phyloP scores from a whole-genome alignment of 2,888 invertebrate genomes.

The Leptinotarsa tumamoca region DNA sequence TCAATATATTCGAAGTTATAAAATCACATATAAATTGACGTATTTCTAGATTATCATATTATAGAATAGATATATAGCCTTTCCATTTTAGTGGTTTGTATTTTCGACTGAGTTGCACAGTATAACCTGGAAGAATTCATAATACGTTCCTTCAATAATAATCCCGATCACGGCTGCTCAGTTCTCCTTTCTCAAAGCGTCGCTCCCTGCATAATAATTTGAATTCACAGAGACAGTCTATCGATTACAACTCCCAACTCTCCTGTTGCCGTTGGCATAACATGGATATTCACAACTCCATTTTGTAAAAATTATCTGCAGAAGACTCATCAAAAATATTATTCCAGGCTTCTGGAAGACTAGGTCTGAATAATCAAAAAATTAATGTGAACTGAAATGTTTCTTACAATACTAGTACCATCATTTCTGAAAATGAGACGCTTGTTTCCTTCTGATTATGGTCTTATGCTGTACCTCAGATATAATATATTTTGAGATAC shows the following conservation, averaged over 20 bases:
- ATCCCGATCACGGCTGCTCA: slow-evolving; percentile 17
- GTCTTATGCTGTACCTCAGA: too few relatives aligned
- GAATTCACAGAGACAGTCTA: slow-evolving; percentile 17
- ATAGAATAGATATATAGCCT: not conserved
- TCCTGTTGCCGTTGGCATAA: not conserved
- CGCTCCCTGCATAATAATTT: slow-evolving; percentile 13
- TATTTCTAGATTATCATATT: too few relatives aligned
- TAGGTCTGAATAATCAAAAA: too few relatives aligned
- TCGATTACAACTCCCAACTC: slow-evolving; percentile 17
- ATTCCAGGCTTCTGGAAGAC: not conserved
- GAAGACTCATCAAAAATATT: not conserved
- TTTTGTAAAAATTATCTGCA: not conserved
- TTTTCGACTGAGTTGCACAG: not conserved
- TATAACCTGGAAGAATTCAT: not conserved
- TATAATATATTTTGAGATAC: too few relatives aligned
- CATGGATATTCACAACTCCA: not conserved
- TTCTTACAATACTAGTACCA: too few relatives aligned
- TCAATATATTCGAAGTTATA: too few relatives aligned
- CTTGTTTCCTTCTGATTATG: too few relatives aligned
- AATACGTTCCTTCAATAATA: slow-evolving; percentile 1
- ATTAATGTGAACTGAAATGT: too few relatives aligned
- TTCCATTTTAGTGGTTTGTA: not conserved
- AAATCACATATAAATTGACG: too few relatives aligned
- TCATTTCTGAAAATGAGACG: too few relatives aligned
- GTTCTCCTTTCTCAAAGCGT: slow-evolving; percentile 9